A percentile compares a stretch with the other conserved stretches of the same genome.
Evolutionary conservation across 2,113 vertebrate species (phyloP).

Genomic region (Sturnira hondurensis): DNA sequence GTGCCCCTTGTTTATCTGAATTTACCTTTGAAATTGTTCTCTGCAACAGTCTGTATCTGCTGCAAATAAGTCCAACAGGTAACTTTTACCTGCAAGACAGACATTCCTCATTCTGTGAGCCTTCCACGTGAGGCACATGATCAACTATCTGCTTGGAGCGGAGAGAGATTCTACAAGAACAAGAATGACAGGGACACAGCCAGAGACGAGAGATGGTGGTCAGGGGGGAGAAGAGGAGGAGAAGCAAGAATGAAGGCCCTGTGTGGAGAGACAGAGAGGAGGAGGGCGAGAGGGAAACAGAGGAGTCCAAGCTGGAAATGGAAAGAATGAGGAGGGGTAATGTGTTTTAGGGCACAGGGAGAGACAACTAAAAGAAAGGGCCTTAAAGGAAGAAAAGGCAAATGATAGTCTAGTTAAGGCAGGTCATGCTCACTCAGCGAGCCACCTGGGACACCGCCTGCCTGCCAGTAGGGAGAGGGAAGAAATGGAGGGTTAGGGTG

Average conservation of each 20-base stretch:
- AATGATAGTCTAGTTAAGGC: neutral
- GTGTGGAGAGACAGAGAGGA: neutral
- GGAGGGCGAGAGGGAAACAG: neutral
- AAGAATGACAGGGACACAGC: neutral
- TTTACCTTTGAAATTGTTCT: neutral
- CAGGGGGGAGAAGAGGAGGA: too few species aligned
- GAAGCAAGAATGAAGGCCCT: neutral
- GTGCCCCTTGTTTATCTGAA: neutral
- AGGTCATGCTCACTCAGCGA: neutral
- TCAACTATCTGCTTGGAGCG: neutral
- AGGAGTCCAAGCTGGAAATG: neutral
- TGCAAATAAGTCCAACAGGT: neutral
- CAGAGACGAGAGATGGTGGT: neutral
- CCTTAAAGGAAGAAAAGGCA: constrained; percentile 3
- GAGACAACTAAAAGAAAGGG: neutral
- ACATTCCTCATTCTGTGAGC: neutral
- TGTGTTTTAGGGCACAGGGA: neutral
- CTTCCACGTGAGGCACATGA: neutral
- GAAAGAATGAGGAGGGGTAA: neutral
- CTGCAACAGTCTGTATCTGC: neutral
- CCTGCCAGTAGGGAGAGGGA: neutral
- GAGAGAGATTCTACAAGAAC: neutral
- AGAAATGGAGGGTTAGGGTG: neutral
- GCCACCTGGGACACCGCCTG: neutral
- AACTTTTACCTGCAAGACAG: neutral